Evolutionary conservation across 2,888 invertebrate species (phyloP), one percentile per base, ranked within the genome.

Genomic region (Mimas tiliae): DNA sequence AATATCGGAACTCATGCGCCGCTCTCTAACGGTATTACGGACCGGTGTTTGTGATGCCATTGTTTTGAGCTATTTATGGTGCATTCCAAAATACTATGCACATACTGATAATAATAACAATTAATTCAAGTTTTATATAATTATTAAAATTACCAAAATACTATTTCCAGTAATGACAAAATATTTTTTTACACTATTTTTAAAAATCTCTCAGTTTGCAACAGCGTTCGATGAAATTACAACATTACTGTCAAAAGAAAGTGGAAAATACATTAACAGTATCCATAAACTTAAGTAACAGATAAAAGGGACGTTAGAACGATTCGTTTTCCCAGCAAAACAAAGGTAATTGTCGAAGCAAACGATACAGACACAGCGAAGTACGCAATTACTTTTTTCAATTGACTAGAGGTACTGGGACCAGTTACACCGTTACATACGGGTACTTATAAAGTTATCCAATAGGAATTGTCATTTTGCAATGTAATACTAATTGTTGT

Each of bases 1-100:
- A 84, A 82, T 81, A 80, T 80, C 70, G 42, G 58, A 70, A 74
- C 78, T 79, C 76, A 74, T 74, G 75, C 78, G 72, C 79, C 80
- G 83, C 79, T 82, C 78, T 79, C 79, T 89, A 91, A 90, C 90
- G 91, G 91, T 86, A 84, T 73, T 74, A 58, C 67, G 68, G 69
- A 69, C 76, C 72, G 80, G 74, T 78, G 75, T 77, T 76, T 82
- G 74, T 75, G 82, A 79, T 82, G 78, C 82, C 86, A 89, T 90
- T 90, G 88, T 91, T 91, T 90, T 84, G 80, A 80, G 80, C 80
- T 80, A 78, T 78, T 75, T 67, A 70, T 47, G n/a, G 27, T 19
- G 19, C 9, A 51, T 12, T 45, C 45, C 12, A 45, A 14, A 45
- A 14, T 14, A 14, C 11, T 45, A 45, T 14, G 14, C 1, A 45